Evolutionary conservation across 2,888 invertebrate genomes (phyloP).

Genomic region (Dilophus febrilis): DNA sequence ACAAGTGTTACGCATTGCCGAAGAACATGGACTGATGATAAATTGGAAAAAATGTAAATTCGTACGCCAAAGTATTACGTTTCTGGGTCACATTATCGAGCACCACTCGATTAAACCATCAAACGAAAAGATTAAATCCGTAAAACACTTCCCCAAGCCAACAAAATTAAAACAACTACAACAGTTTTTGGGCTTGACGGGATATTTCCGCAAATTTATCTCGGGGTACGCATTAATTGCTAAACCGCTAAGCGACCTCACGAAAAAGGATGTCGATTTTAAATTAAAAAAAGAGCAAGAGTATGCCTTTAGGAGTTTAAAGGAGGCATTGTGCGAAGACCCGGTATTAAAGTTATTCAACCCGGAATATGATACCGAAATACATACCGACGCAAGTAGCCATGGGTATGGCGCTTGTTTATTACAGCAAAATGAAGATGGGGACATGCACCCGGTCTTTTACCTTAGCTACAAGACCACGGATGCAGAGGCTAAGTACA

Average conservation of each 20-base stretch:
- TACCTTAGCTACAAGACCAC: slow-evolving; percentile 19
- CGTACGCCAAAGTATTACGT: slow-evolving; percentile 3
- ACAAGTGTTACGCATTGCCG: neutral
- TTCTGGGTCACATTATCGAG: slow-evolving; percentile 12
- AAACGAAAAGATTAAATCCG: slow-evolving; percentile 14
- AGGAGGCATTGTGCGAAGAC: too few relatives aligned
- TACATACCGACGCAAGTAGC: too few relatives aligned
- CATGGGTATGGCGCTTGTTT: too few relatives aligned
- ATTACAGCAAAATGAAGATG: too few relatives aligned
- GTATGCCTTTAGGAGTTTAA: too few relatives aligned
- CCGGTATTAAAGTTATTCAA: slow-evolving; percentile 2
- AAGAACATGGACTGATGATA: slow-evolving; percentile 3
- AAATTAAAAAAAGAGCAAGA: too few relatives aligned
- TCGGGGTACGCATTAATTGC: slow-evolving; percentile 18
- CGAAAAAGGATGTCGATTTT: slow-evolving; percentile 7
- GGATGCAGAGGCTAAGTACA: slow-evolving; percentile 16
- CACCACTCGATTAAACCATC: slow-evolving; percentile 15
- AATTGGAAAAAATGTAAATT: slow-evolving; percentile 5
- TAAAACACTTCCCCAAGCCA: slow-evolving; percentile 16
- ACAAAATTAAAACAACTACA: slow-evolving; percentile 15
- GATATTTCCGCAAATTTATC: slow-evolving; percentile 22
- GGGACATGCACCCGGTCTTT: slow-evolving; percentile 17
- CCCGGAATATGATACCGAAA: slow-evolving; percentile 10
- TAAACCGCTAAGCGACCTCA: slow-evolving; percentile 18
- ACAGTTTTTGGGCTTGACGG: slow-evolving; percentile 19